Evolutionary conservation across 2,113 vertebrate species (phyloP).

Genomic region (Jaculus jaculus): DNA sequence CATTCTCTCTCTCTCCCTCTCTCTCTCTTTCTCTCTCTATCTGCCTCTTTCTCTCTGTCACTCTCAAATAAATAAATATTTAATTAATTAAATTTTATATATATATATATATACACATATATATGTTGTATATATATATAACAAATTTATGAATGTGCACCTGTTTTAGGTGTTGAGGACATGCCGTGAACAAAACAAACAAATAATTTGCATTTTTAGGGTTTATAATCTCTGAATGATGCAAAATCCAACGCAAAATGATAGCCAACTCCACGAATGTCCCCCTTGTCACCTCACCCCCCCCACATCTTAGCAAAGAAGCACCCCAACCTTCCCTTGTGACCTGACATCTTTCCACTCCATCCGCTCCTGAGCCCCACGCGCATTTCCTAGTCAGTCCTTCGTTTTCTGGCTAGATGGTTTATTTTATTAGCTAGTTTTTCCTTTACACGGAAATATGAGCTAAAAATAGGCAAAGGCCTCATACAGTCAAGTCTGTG

Average conservation of each 20-base stretch:
- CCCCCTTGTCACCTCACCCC: background rate
- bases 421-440: constrained; percentile 1
- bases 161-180: background rate
- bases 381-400: background rate
- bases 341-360: background rate
- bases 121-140: background rate
- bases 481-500: background rate
- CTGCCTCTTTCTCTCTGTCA: no score
- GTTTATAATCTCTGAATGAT: background rate
- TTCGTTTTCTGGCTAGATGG: background rate
- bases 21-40: no score
- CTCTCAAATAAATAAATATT: no score
- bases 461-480: background rate
- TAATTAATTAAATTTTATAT: no score
- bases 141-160: background rate
- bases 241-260: background rate
- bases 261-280: background rate
- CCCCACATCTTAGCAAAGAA: background rate
- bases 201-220: background rate
- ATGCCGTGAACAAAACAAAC: background rate
- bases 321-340: background rate
- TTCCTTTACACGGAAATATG: constrained; percentile 1
- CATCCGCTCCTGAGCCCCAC: background rate
- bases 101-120: no score
- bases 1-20: no score